Evolutionary conservation across 2,797 vertebrate species (phyloP).

Genomic region (Lepilemur ruficaudatus): DNA sequence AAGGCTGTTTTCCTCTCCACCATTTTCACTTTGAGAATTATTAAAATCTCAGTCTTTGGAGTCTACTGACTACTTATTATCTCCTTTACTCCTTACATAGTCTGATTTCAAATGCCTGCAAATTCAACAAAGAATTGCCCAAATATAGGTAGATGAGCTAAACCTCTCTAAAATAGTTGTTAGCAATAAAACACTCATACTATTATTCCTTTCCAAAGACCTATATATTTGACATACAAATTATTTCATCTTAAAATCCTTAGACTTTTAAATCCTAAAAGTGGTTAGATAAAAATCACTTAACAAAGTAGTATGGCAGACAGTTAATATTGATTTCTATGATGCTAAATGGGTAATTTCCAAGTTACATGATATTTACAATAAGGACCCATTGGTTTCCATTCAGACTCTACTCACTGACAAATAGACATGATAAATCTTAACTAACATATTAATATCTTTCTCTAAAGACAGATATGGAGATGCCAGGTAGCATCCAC

Average conservation of each 20-base stretch:
- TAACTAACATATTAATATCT: background rate
- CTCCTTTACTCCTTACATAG: background rate
- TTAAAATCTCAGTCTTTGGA: background rate
- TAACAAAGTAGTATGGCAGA: background rate
- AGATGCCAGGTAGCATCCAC: background rate
- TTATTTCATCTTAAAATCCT: background rate
- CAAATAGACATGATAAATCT: background rate
- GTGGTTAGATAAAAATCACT: background rate
- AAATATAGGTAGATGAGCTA: background rate
- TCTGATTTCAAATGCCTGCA: background rate
- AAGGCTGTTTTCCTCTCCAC: background rate
- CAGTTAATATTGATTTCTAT: background rate
- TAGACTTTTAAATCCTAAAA: background rate
- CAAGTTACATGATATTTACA: background rate
- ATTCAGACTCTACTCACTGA: background rate
- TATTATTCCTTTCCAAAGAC: background rate
- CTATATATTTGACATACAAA: background rate
- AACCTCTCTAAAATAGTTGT: background rate
- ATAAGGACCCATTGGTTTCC: slow-evolving; percentile 3
- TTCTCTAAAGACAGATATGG: background rate
- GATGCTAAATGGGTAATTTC: background rate
- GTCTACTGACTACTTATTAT: background rate
- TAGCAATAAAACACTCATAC: background rate
- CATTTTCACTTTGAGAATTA: slow-evolving; percentile 13
- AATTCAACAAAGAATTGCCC: background rate